Evolutionary conservation across 2,113 vertebrate species (phyloP).

Genomic region (Ptyas mucosa): DNA sequence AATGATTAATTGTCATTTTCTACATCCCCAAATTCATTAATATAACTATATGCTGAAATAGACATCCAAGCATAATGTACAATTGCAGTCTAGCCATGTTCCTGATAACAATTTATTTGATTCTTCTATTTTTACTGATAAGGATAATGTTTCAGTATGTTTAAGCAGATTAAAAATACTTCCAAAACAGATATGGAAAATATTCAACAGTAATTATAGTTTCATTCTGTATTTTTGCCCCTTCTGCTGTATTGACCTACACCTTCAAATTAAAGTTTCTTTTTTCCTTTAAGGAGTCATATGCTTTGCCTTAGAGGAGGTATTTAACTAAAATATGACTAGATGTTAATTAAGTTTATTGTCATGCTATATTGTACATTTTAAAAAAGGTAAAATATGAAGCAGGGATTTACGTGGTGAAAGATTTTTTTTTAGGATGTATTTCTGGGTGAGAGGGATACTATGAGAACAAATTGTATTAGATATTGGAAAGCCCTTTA

Average conservation of each 20-base stretch:
- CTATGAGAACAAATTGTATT: neutral
- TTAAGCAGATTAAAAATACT: slow-evolving; percentile 5
- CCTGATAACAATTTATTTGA: slow-evolving; percentile 1
- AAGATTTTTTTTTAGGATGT: neutral
- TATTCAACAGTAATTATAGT: neutral
- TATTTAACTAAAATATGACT: neutral
- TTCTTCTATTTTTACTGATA: slow-evolving; percentile 16
- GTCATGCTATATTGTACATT: neutral
- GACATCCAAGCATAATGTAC: neutral
- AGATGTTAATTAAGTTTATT: neutral
- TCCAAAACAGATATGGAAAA: neutral
- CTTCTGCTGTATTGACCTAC: neutral
- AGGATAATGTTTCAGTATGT: neutral
- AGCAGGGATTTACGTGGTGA: neutral
- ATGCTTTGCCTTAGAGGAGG: neutral
- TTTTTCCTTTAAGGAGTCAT: neutral
- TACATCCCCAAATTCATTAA: neutral
- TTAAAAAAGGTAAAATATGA: neutral
- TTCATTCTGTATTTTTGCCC: neutral
- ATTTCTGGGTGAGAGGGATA: neutral
- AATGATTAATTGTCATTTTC: neutral
- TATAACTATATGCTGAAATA: slow-evolving; percentile 3
- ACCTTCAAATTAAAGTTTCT: neutral
- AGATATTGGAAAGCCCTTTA: neutral
- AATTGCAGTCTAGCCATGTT: neutral